Base-by-base conservation (phyloP, 2,113 vertebrate species). In the Setophaga petechia region DNA sequence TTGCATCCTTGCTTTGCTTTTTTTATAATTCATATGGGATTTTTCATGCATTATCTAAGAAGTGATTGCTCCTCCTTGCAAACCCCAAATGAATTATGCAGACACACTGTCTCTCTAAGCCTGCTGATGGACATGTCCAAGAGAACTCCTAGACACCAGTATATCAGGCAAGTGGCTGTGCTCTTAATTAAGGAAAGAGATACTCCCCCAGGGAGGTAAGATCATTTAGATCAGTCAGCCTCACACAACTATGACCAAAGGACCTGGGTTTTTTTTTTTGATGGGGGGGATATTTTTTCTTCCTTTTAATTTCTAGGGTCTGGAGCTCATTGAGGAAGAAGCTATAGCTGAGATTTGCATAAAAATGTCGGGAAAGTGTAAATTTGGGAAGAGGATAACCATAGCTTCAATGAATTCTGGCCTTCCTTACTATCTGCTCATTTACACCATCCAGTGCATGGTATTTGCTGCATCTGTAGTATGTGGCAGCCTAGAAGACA, bases 141-240 rank as follows among this genome's bases (percentile, higher is more conserved):
- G 62, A 87, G 79, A 93, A 80, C 79, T 72, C 44, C 80, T 27
- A 84, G 75, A 58, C 10, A 24, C 21, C 39, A 57, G 17, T 39
- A 5, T 8, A 52, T 39, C 61, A 67, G 62, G 31, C 76, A 96
- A 93, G 95, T 73, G 74, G 46, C 71, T 93, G 12, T 54, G 68
- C 35, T 96, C 90, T 94, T 93, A 79, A 93, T 90, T 93, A 92
- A 93, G 83, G 73, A 79, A 89, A 94, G 54, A 83, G 61, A 77
- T 87, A 46, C 62, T 84, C 95, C 81, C 72, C 84, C 31, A 18
- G 57, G 63, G 87, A 85, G 23, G 10, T 54, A 63, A 63, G 62
- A 95, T 92, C 91, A 87, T 67, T 93, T 90, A 90, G 67, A 86
- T 87, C 65, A 94, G 76, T 59, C 69, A 93, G 58, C 77, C 73